Evolutionary conservation across 2,888 invertebrate genomes (phyloP).

Genomic region (Leucania comma): DNA sequence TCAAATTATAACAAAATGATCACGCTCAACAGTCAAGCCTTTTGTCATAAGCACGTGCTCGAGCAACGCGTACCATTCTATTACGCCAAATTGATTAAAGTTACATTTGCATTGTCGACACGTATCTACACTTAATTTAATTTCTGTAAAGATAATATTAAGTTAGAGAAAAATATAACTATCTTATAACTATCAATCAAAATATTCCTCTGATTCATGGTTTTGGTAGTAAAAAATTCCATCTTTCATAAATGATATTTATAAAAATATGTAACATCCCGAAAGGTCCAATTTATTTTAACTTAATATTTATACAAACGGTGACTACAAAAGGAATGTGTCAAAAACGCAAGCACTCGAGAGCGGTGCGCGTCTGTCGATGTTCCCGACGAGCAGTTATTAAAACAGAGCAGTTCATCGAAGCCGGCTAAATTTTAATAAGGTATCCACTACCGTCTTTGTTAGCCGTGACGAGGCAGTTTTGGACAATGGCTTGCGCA

Average conservation of each 20-base stretch:
- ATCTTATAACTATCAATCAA: constrained; percentile 56
- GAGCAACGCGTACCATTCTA: constrained; percentile 75
- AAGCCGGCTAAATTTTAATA: constrained; percentile 89
- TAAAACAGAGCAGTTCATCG: constrained; percentile 89
- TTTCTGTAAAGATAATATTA: constrained; percentile 56
- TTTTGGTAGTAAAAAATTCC: constrained; percentile 47
- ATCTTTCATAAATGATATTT: constrained; percentile 45
- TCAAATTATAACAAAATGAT: constrained; percentile 85
- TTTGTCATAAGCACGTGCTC: constrained; percentile 83
- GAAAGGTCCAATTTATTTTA: constrained; percentile 72
- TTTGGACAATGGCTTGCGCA: constrained; percentile 89
- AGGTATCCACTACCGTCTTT: constrained; percentile 90
- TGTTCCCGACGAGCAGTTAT: constrained; percentile 83
- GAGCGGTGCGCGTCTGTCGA: constrained; percentile 76
- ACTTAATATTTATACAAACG: constrained; percentile 82
- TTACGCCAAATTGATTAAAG: constrained; percentile 84
- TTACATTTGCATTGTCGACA: constrained; percentile 77
- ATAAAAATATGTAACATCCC: constrained; percentile 61
- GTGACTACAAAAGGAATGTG: constrained; percentile 77
- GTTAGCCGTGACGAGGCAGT: constrained; percentile 85
- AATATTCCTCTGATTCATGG: constrained; percentile 29
- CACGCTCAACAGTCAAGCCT: constrained; percentile 74
- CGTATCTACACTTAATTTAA: constrained; percentile 68
- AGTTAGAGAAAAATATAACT: constrained; percentile 35
- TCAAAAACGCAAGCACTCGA: constrained; percentile 80